Conservation (phyloP, 2,797 vertebrate genomes). For the Rachycentron canadum region DNA sequence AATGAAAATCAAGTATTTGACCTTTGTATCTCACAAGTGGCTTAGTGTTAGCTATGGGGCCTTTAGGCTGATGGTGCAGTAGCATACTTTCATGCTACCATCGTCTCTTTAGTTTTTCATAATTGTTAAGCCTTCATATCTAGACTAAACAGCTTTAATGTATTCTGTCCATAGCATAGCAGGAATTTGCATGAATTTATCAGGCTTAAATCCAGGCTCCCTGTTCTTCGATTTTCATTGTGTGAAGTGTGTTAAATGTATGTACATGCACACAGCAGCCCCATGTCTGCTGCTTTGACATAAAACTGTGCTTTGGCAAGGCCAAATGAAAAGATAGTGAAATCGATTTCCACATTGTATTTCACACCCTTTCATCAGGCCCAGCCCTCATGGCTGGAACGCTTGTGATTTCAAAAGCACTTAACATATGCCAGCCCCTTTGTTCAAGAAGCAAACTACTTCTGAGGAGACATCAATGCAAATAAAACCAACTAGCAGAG, state of each 20-base stretch:
- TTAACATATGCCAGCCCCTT: conserved; percentile 88
- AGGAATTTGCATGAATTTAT: conserved; percentile 79
- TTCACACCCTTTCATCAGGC: conserved; percentile 88
- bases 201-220: conserved; percentile 70
- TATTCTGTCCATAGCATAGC: conserved; percentile 65
- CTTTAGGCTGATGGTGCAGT: conserved; percentile 42
- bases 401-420: conserved; percentile 89
- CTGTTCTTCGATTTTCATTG: conserved; percentile 68
- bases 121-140: conserved; percentile 66
- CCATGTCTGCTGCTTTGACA: conserved; percentile 63
- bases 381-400: conserved; percentile 81
- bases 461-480: conserved; percentile 87
- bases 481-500: conserved; percentile 88
- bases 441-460: conserved; percentile 89
- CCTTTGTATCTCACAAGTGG: conserved; percentile 81
- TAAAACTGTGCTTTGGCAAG: conserved; percentile 75
- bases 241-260: conserved; percentile 79
- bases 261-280: conserved; percentile 67
- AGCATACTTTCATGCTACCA: conserved; percentile 49
- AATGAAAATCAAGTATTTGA: conserved; percentile 84
- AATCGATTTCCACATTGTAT: conserved; percentile 89
- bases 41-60: conserved; percentile 68
- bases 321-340: conserved; percentile 83
- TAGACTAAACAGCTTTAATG: conserved; percentile 67
- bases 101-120: conserved; percentile 34